phyloP scores from a whole-genome alignment of 1,140 invertebrate species.

The Hypsibius dujardini region DNA sequence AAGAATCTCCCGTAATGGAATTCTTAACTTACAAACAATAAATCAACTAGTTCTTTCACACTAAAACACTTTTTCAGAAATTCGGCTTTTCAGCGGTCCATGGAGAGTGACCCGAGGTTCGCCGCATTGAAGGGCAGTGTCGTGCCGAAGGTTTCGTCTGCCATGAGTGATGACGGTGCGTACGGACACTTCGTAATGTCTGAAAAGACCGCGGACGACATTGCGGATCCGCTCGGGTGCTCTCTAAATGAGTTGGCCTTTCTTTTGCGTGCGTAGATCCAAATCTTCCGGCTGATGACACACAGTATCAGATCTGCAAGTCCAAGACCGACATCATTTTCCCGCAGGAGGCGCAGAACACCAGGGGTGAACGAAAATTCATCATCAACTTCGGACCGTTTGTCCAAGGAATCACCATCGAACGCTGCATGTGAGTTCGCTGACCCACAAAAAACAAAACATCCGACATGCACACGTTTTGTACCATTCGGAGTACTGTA shows the following conservation, averaged over 20 bases:
- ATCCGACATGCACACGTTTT: not conserved
- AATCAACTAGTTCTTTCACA: too few relatives aligned
- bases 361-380: not conserved
- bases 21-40: too few relatives aligned
- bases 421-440: slow-evolving; percentile 3
- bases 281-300: not conserved
- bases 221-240: not conserved
- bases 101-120: not conserved
- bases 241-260: not conserved
- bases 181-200: not conserved
- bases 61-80: not conserved
- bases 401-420: not conserved
- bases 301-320: not conserved
- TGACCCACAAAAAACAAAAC: not conserved
- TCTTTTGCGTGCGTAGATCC: slow-evolving; percentile 4
- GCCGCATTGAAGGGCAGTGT: not conserved
- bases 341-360: slow-evolving; percentile 7
- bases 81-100: not conserved
- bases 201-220: not conserved
- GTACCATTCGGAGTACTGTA: slow-evolving; percentile 4
- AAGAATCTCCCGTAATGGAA: too few relatives aligned
- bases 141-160: not conserved
- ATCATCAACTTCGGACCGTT: not conserved
- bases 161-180: not conserved
- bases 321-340: not conserved